These are phyloP conservation scores for Diceros bicornis DNA, from an alignment of 2,797 vertebrate species.

Conservation along the genomic window DNA sequence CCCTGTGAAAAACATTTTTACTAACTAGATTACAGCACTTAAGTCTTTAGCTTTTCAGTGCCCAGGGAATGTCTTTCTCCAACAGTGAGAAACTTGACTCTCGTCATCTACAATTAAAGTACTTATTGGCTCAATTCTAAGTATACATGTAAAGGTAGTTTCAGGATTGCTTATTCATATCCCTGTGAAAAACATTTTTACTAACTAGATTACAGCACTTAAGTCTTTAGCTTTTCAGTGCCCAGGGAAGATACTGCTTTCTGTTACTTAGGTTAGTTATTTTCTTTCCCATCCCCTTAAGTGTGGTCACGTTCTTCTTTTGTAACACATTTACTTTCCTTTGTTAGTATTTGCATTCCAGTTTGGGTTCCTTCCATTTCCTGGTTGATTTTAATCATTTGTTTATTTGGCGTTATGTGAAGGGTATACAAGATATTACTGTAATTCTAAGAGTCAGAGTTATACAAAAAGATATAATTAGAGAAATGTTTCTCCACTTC, in stretches of 20 bases:
- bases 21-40: not conserved
- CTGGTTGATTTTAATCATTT: not conserved
- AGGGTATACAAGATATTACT: not conserved
- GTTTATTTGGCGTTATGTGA: not conserved
- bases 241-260: not conserved
- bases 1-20: not conserved
- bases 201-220: not conserved
- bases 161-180: not conserved
- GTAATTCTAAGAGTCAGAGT: not conserved
- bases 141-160: not conserved
- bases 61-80: not conserved
- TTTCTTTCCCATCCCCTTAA: not conserved
- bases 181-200: not conserved
- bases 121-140: not conserved
- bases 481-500: constrained; percentile 24
- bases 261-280: not conserved
- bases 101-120: not conserved
- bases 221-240: not conserved
- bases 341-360: constrained; percentile 20
- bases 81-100: not conserved
- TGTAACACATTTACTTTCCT: not conserved
- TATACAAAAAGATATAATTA: not conserved
- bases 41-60: not conserved
- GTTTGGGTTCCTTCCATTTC: not conserved
- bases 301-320: not conserved